Base-by-base conservation (phyloP, 2,113 vertebrate species). In the Callionymus lyra region DNA sequence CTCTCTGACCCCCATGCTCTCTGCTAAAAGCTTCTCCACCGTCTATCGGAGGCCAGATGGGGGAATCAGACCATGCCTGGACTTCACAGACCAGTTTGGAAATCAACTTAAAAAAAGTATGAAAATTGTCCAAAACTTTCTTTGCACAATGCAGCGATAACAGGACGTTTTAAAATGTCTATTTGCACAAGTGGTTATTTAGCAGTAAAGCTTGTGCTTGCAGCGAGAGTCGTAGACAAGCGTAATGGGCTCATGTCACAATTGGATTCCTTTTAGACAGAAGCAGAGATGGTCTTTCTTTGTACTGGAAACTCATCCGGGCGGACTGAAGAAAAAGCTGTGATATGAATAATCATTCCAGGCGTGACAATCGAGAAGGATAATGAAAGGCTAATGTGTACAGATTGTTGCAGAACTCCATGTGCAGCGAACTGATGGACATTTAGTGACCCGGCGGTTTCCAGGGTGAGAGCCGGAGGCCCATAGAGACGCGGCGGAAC, bases 201-300 rank as follows among this genome's bases (percentile, higher is more conserved):
- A 34, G 31, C 52, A 31, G 19, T 27, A 5, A n/a, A 5, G 21
- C 17, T 47, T 62, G 35, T 44, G 46, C 46, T 41, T 50, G 41
- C 35, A 47, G 13, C 38, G 16, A 49, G 48, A 49, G 46, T 2
- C 17, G 41, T 31, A 31, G 35, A n/a, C 34, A 47, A 16, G 35
- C 9, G 44, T 12, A 64, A 64, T 47, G 72, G 57, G 55, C 72
- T 65, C 53, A 61, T 57, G 53, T 51, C 53, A 45, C 50, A 66
- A 55, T 56, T 47, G 32, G 34, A 27, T 27, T 27, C 21, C 4
- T 27, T 4, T 27, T 5, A 27, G 21, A 27, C 4, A 27, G 21
- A 27, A 27, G 21, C 21, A 5, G 4, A 27, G 21, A 27, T 27
- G 21, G n/a, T n/a, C n/a, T n/a, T n/a, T n/a, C n/a, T n/a, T n/a